A percentile compares a stretch with the other conserved stretches of the same genome.
These are phyloP conservation scores for Microtus ochrogaster DNA, from an alignment of 2,113 vertebrate genomes.

Conservation along the genomic window DNA sequence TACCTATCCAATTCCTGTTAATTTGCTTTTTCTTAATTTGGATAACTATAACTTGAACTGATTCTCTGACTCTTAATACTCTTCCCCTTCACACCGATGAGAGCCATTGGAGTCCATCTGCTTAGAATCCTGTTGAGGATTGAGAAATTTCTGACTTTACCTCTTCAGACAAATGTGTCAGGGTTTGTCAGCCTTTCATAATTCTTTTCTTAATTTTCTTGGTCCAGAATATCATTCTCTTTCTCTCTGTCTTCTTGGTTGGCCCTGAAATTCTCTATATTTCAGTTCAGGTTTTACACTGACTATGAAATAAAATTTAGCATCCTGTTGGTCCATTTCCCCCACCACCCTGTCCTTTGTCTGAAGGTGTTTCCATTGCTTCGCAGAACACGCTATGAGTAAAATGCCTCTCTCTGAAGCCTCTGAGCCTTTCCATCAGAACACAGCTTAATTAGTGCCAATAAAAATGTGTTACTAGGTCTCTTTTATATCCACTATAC, in stretches of 20 bases:
- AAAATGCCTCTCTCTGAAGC: not conserved
- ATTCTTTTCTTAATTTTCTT: not conserved
- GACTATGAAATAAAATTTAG: constrained; percentile 30
- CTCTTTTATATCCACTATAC: constrained; percentile 5
- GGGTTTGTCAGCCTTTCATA: not conserved
- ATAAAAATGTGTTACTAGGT: not conserved
- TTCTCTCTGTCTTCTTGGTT: not conserved
- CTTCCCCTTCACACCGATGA: not conserved
- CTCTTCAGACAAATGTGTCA: not conserved
- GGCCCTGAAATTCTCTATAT: not conserved
- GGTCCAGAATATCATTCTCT: not conserved
- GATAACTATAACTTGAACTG: not conserved
- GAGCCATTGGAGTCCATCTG: not conserved
- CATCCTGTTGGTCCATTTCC: not conserved
- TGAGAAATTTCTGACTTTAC: not conserved
- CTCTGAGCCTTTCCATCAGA: not conserved
- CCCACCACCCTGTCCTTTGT: not conserved
- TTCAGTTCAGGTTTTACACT: not conserved
- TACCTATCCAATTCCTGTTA: not conserved
- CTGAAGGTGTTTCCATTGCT: not conserved
- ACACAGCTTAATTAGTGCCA: constrained; percentile 26
- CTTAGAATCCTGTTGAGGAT: not conserved
- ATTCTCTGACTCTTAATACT: not conserved
- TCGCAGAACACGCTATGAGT: not conserved
- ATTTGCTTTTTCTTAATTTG: not conserved